Evolutionary conservation across 1,140 invertebrate species (phyloP), one percentile per base, ranked within the genome.

Genomic region (Drosophila funebris): DNA sequence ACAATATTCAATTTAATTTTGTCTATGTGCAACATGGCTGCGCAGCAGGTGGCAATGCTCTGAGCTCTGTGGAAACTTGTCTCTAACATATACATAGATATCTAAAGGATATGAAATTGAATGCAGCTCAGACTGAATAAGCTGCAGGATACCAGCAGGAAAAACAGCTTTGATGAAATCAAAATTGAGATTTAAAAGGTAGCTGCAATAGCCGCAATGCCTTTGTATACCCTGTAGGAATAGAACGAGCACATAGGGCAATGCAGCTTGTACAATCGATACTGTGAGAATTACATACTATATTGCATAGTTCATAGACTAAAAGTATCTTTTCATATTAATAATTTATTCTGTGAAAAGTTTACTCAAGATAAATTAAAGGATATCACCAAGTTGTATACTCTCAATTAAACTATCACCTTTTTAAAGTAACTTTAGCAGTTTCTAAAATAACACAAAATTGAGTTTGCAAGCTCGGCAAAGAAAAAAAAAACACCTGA

Each of bases 1-100:
- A 78, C 78, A 78, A 75, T 87, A 87, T 85, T 88, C 78, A 78
- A 88, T 85, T 85, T 88, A 78, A 85, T 88, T 87, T 82, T 69
- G 64, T 87, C 78, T 78, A 73, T 74, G 70, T 74, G 79, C 46
- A 37, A 27, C 36, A 27, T 29, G 27, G 58, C 36, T 29, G 36
- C 41, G 27, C 44, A 39, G 57, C 46, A 68, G 62, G 61, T 64
- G 44, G 53, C 39, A 52, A 46, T 24, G 44, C 44, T 24, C 22
- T 4, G 13, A 8, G 14, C 4, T 13, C 36, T 46, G 20, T n/a
- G 6, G 9, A 44, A 44, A 41, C 16, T 39, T 56, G 2, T 27
- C 53, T 27, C 14, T 56, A 18, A 5, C 29, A 13, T 27, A 2
- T 27, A 14, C 7, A 16, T 9, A 27, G 0, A 14, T 48, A 24